Base-by-base conservation (phyloP, 2,113 vertebrate species). In the Varanus salvator region DNA sequence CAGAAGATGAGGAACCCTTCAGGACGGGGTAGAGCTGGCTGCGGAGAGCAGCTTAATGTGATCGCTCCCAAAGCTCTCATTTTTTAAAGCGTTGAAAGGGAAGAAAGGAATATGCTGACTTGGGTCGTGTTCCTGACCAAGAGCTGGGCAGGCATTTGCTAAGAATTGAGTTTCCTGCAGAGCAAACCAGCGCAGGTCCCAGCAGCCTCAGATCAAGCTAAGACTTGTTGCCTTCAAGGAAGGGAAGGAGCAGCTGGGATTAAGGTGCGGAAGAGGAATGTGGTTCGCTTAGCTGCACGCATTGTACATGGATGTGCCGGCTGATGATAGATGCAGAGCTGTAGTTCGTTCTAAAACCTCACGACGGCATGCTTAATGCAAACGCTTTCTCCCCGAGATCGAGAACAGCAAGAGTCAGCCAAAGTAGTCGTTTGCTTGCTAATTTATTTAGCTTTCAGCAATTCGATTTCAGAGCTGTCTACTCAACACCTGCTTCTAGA, bases 181-280 rank as follows among this genome's bases (percentile, higher is more conserved):
- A 3, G 60, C 44, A 34, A 25, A 71, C 38, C 19, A 23, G 8
- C 27, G n/a, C 60, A 31, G 44, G 44, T n/a, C 69, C 6, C 54
- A n/a, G 75, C 82, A n/a, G 64, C 82, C 25, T 68, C 31, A 19
- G 34, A 38, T 85, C 88, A 89, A 89, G 88, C 60, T 44, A 7
- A 14, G n/a, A 89, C 88, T 85, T 34, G 82, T 34, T 27, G 83
- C 44, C 74, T 60, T 60, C 82, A 66, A 54, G 34, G 50, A 69
- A 85, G 48, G 60, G 74, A 85, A 89, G 88, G 60, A 77, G 76
- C 74, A 89, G 64, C 88, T 60, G 68, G 71, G 74, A 89, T 89
- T 78, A 85, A 44, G 74, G 75, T 54, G 74, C 31, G 3, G 25
- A 54, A 48, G 60, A 85, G 64, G 88, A 89, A 89, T 89, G 82